Conservation (phyloP, 2,113 vertebrate genomes). For the Lycaon pictus region DNA sequence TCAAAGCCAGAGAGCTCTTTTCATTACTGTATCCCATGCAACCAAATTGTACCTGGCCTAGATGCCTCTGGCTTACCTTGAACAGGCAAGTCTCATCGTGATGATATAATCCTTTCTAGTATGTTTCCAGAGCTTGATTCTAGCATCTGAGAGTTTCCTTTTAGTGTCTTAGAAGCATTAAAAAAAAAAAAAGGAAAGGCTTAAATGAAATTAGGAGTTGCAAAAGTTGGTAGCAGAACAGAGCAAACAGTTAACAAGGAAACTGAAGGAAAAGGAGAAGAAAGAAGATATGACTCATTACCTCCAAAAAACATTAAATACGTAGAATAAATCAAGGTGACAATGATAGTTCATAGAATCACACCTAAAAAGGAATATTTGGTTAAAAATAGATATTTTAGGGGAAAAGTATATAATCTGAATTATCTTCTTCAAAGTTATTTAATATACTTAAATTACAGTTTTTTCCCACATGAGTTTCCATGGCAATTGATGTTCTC, state of each 20-base stretch:
- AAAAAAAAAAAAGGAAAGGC: not conserved
- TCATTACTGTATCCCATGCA: not conserved
- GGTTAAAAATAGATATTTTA: slow-evolving; percentile 21
- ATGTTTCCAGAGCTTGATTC: not conserved
- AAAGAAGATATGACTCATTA: not conserved
- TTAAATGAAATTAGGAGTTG: not conserved
- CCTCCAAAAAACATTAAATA: not conserved
- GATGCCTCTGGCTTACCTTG: not conserved
- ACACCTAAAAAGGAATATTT: not conserved
- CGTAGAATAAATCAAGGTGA: not conserved
- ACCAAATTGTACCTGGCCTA: not conserved
- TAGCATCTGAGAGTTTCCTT: not conserved
- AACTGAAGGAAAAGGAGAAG: not conserved
- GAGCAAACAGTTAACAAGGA: not conserved
- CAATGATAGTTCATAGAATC: not conserved
- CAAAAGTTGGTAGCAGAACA: not conserved
- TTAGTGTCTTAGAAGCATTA: not conserved
- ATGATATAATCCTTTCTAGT: not conserved
- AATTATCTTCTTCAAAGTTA: not conserved
- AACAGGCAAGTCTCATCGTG: not conserved
- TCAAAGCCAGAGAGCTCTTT: not conserved
- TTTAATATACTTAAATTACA: not conserved
- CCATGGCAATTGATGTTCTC: not conserved
- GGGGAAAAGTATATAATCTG: not conserved
- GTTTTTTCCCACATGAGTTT: not conserved